Conservation (phyloP, 2,888 invertebrate species). For the Scaptomyza cyrtandrae region DNA sequence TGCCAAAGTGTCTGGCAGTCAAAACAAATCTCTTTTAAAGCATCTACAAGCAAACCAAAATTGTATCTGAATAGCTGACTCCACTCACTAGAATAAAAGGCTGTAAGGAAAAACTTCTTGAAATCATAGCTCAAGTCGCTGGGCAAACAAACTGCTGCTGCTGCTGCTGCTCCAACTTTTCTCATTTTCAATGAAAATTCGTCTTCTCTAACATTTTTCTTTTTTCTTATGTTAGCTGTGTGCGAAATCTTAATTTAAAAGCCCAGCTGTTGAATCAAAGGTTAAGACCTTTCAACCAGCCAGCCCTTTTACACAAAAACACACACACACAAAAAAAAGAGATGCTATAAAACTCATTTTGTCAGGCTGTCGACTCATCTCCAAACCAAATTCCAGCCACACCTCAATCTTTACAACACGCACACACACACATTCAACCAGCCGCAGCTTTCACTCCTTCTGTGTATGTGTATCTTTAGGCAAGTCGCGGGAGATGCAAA, state of each 20-base stretch:
- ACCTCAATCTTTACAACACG: conserved; percentile 44
- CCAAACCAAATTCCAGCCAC: conserved; percentile 27
- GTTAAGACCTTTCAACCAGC: conserved; percentile 67
- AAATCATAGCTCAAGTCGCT: conserved; percentile 50
- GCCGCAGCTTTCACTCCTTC: conserved; percentile 13
- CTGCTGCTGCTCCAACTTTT: conserved; percentile 55
- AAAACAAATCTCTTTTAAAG: conserved; percentile 26
- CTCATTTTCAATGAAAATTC: conserved; percentile 58
- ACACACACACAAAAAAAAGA: conserved; percentile 22
- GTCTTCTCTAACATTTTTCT: not conserved
- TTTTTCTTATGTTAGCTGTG: not conserved
- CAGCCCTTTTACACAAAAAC: conserved; percentile 50
- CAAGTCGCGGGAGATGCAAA: conserved; percentile 69
- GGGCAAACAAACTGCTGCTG: conserved; percentile 51
- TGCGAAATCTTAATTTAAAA: conserved; percentile 74
- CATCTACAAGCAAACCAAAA: conserved; percentile 30
- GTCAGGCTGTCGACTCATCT: conserved; percentile 45
- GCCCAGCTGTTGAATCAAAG: conserved; percentile 79
- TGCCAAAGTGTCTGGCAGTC: conserved; percentile 21
- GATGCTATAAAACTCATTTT: conserved; percentile 69
- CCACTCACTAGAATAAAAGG: not conserved
- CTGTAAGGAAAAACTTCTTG: conserved; percentile 13
- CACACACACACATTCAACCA: conserved; percentile 27
- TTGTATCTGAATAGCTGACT: conserved; percentile 25
- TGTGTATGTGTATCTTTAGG: conserved; percentile 42